These are phyloP conservation scores for Phyllotis vaccarum DNA, from an alignment of 2,797 vertebrate species.

Conservation along the genomic window DNA sequence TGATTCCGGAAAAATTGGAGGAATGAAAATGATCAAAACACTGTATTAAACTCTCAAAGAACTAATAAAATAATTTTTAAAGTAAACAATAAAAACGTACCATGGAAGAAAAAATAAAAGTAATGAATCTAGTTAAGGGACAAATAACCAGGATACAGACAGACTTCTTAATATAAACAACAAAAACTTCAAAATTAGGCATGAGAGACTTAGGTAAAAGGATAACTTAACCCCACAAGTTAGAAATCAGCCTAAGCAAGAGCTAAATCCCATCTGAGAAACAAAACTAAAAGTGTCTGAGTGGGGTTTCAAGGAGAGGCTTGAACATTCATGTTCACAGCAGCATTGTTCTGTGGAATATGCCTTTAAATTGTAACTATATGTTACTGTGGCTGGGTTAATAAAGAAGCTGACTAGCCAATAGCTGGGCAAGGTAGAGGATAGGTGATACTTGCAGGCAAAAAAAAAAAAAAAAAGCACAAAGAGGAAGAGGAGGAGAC, in stretches of 20 bases:
- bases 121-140: neutral
- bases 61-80: neutral
- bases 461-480: no score
- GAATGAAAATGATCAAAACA: neutral
- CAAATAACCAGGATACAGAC: neutral
- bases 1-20: neutral
- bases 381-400: no score
- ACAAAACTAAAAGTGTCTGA: neutral
- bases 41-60: neutral
- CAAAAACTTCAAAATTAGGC: neutral
- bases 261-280: neutral
- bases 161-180: neutral
- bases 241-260: neutral
- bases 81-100: neutral
- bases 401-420: no score
- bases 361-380: no score
- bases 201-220: neutral
- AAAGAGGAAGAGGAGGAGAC: no score
- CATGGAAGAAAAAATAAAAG: neutral
- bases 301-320: neutral
- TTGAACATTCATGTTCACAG: neutral
- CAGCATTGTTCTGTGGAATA: neutral
- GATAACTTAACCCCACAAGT: neutral
- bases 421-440: no score
- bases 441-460: no score